These are phyloP conservation scores for Chloroceryle amazona DNA, from an alignment of 2,797 vertebrate genomes.

Conservation along the genomic window DNA sequence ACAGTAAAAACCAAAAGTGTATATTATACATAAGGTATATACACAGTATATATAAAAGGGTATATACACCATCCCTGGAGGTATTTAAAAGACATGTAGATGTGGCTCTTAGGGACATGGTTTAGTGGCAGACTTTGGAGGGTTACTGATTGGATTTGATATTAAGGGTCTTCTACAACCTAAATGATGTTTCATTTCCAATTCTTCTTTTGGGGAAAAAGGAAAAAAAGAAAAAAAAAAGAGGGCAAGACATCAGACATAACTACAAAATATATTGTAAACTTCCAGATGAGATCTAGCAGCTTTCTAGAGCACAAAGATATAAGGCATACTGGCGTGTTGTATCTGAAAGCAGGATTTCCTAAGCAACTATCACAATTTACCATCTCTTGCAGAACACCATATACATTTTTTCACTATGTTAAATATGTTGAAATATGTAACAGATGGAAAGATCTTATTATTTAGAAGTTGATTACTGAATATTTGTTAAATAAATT, in stretches of 20 bases:
- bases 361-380: neutral
- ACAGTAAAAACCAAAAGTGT: neutral
- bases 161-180: neutral
- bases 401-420: fast-evolving
- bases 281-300: neutral
- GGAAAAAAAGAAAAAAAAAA: too few relatives aligned
- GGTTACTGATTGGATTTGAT: fast-evolving
- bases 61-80: neutral
- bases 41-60: too few relatives aligned
- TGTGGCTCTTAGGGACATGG: fast-evolving
- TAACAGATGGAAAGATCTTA: neutral
- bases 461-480: neutral
- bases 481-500: neutral
- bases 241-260: neutral
- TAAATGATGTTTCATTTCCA: neutral
- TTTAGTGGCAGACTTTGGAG: neutral
- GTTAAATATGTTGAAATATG: neutral
- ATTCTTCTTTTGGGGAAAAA: neutral
- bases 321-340: neutral
- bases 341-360: neutral
- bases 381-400: neutral
- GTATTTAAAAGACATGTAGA: neutral
- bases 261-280: neutral
- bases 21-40: too few relatives aligned
- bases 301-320: neutral